Conservation (phyloP, 2,113 vertebrate genomes). For the Phyllostomus hastatus region DNA sequence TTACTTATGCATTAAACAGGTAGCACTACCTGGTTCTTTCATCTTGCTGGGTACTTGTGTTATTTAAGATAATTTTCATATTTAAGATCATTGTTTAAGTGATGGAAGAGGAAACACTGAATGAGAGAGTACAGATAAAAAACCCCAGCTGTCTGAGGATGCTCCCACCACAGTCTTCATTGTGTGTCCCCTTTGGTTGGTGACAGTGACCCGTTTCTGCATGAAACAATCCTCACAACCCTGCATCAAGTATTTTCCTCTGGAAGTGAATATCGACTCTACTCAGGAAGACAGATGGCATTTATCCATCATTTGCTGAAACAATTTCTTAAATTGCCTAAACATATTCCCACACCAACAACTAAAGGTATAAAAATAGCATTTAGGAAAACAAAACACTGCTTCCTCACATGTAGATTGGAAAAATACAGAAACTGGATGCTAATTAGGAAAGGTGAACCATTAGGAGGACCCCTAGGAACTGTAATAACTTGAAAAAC, state of each 20-base stretch:
- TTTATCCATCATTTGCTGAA: neutral
- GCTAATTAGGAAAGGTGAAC: neutral
- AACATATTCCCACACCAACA: neutral
- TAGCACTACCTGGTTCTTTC: neutral
- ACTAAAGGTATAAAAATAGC: neutral
- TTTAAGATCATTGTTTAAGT: neutral
- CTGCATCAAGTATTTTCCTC: neutral
- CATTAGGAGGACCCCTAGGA: neutral
- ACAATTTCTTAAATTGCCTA: conserved; percentile 28
- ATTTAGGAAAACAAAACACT: neutral
- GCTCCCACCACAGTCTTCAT: neutral
- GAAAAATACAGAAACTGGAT: neutral
- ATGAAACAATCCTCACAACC: neutral
- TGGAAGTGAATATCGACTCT: neutral
- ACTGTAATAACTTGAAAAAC: conserved; percentile 19
- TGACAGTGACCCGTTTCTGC: neutral
- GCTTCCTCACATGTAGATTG: neutral
- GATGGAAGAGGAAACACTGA: neutral
- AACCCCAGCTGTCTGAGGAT: neutral
- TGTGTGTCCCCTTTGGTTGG: neutral
- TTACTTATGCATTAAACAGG: neutral
- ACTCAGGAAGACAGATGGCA: neutral
- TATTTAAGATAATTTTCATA: neutral
- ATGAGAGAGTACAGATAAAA: neutral
- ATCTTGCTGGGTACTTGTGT: neutral